phyloP scores from a whole-genome alignment of 1,140 invertebrate species.

The Eciton burchellii region DNA sequence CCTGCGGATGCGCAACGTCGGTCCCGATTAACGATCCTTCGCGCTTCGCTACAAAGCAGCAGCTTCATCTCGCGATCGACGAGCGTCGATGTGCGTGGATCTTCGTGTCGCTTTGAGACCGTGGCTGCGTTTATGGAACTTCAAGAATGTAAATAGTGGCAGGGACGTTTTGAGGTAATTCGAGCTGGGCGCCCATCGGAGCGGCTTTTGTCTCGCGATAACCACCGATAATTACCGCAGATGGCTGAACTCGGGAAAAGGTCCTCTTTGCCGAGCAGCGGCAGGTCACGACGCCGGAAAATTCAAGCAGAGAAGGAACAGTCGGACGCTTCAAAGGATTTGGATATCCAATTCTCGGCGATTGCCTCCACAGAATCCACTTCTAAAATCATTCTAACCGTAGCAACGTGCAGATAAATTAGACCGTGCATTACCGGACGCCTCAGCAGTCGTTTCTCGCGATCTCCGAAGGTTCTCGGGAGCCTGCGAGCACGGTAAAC shows the following conservation, averaged over 20 bases:
- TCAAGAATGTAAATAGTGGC: too few relatives aligned
- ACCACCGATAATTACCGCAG: slow-evolving; percentile 57
- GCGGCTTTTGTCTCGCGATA: slow-evolving; percentile 21
- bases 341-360: slow-evolving; percentile 5
- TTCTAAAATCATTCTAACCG: slow-evolving; percentile 21
- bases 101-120: neutral
- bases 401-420: neutral
- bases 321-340: neutral
- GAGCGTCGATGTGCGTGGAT: neutral
- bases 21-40: slow-evolving; percentile 28
- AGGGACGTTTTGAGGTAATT: neutral
- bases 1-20: slow-evolving; percentile 59
- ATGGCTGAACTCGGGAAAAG: slow-evolving; percentile 35
- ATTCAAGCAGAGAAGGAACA: neutral
- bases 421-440: neutral
- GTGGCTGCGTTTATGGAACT: too few relatives aligned
- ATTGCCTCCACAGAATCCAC: neutral
- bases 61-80: neutral
- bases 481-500: neutral
- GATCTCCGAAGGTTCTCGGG: neutral
- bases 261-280: neutral
- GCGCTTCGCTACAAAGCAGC: neutral
- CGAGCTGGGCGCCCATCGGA: neutral
- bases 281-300: neutral
- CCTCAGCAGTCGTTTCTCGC: neutral